Evolutionary conservation across 2,797 vertebrate genomes (phyloP).

Genomic region (Gadopsis marmoratus): DNA sequence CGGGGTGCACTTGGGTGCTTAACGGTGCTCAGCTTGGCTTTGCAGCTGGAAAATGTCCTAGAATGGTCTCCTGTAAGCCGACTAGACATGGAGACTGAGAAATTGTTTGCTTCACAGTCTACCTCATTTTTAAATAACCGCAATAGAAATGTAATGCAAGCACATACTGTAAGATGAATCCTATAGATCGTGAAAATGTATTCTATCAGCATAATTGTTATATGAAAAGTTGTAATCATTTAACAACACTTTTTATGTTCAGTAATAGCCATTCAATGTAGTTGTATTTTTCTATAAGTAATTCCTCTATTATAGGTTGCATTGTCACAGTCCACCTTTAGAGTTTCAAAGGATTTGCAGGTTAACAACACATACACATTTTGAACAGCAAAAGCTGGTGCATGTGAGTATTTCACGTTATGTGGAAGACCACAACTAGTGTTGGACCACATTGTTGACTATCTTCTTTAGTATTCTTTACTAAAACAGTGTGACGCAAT

Average conservation of each 20-base stretch:
- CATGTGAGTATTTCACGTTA: background rate
- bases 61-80: slow-evolving; percentile 59
- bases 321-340: background rate
- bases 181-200: background rate
- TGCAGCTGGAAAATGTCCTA: slow-evolving; percentile 74
- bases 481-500: background rate
- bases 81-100: slow-evolving; percentile 45
- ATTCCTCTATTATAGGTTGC: background rate
- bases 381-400: background rate
- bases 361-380: background rate
- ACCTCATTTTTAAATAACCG: slow-evolving; percentile 44
- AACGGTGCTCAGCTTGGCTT: slow-evolving; percentile 68
- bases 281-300: background rate
- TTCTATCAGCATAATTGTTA: background rate
- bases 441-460: background rate
- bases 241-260: background rate
- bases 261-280: background rate
- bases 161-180: background rate
- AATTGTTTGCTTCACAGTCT: slow-evolving; percentile 39
- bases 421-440: background rate
- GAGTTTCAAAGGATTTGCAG: background rate
- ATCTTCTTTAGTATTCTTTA: background rate
- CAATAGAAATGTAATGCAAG: slow-evolving; percentile 4
- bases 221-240: background rate
- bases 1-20: slow-evolving; percentile 65